Evolutionary conservation across 2,797 vertebrate species (phyloP).

Genomic region (Macroramphosus scolopax): DNA sequence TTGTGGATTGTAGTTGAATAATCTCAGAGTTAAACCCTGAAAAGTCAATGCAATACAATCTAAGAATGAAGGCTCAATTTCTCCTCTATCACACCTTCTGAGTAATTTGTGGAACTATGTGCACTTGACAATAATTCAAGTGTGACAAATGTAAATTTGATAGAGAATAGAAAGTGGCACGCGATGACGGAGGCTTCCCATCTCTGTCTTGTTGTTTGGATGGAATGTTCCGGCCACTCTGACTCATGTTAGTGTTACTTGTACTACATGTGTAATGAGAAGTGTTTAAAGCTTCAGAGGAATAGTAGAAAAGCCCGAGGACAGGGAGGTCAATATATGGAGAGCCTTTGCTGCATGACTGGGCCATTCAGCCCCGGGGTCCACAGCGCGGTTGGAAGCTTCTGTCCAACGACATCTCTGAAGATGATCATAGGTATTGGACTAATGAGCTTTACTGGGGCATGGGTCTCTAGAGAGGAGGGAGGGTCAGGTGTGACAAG

Average conservation of each 20-base stretch:
- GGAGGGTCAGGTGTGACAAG: conserved; percentile 67
- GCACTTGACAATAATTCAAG: too few species aligned
- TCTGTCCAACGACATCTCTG: conserved; percentile 78
- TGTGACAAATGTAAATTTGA: too few species aligned
- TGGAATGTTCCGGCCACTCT: conserved; percentile 28
- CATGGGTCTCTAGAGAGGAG: conserved; percentile 67
- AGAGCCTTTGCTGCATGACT: conserved; percentile 77
- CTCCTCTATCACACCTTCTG: too few species aligned
- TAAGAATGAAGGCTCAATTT: too few species aligned
- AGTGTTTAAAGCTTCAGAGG: conserved; percentile 59
- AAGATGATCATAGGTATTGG: conserved; percentile 80
- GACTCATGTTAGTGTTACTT: conserved; percentile 23
- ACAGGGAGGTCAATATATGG: conserved; percentile 74
- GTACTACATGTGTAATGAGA: conserved; percentile 52
- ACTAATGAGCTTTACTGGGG: conserved; percentile 81
- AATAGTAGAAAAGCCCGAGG: conserved; percentile 53
- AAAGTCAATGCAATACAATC: too few species aligned
- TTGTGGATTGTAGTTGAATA: too few species aligned
- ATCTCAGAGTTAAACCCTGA: too few species aligned
- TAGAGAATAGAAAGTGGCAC: neutral
- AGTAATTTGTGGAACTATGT: too few species aligned
- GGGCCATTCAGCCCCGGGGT: conserved; percentile 69
- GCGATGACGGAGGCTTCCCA: neutral
- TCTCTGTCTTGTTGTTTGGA: too few species aligned
- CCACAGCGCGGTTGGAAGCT: conserved; percentile 68